These are phyloP conservation scores for Anoura caudifer DNA, from an alignment of 2,113 vertebrate genomes.

Conservation along the genomic window DNA sequence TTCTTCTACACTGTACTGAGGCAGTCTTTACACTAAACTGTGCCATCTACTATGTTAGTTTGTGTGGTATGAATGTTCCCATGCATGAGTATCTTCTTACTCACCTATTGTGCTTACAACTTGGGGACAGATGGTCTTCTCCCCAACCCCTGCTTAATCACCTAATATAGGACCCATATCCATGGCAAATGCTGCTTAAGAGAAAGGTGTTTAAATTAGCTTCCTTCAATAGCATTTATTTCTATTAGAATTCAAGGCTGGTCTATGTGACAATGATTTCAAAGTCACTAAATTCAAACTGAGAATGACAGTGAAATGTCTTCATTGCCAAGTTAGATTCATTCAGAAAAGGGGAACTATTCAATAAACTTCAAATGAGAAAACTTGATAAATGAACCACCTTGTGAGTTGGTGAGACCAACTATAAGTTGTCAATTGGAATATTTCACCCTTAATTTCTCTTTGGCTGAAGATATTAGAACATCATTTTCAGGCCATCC, in stretches of 20 bases:
- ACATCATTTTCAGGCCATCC: background rate
- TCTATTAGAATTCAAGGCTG: constrained; percentile 3
- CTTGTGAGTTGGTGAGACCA: background rate
- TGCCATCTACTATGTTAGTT: background rate
- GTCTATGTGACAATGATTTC: constrained; percentile 29
- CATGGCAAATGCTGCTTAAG: background rate
- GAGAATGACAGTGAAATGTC: constrained; percentile 33
- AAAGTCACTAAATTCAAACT: constrained; percentile 28
- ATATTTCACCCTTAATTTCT: constrained; percentile 45
- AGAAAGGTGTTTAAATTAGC: background rate
- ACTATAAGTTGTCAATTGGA: constrained; percentile 26
- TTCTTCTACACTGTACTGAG: background rate
- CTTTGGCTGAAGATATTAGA: constrained; percentile 27
- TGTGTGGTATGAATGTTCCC: background rate
- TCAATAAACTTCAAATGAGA: constrained; percentile 30
- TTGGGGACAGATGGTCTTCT: background rate
- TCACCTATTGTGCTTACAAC: background rate
- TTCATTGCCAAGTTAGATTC: constrained; percentile 18
- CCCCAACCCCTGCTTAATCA: background rate
- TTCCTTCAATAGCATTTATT: constrained; percentile 20
- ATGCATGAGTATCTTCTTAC: background rate
- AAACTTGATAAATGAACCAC: constrained; percentile 11
- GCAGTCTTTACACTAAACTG: background rate
- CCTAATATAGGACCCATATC: background rate
- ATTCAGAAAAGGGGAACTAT: constrained; percentile 49